phyloP scores from a whole-genome alignment of 2,888 invertebrate species.

The Chrysolina haemoptera region DNA sequence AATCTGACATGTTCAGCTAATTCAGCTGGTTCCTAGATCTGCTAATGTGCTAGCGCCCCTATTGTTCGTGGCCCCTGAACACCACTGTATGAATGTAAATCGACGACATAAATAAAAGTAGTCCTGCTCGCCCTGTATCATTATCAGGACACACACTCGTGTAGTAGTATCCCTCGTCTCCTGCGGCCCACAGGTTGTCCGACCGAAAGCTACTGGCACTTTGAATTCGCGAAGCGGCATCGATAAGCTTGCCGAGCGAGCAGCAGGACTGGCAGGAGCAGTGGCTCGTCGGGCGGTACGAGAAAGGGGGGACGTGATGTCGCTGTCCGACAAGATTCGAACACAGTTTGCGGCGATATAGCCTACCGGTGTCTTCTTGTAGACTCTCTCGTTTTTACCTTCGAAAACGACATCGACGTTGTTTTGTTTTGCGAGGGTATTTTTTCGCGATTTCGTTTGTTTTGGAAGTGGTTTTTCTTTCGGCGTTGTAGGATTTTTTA shows the following conservation, averaged over 20 bases:
- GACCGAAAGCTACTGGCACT: slow-evolving; percentile 12
- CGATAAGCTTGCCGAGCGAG: slow-evolving; percentile 11
- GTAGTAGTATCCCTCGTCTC: slow-evolving; percentile 1
- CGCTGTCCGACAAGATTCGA: slow-evolving; percentile 26
- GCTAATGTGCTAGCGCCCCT: too few relatives aligned
- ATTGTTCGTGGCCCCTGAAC: too few relatives aligned
- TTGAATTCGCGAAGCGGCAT: slow-evolving; percentile 15
- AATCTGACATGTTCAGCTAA: too few relatives aligned
- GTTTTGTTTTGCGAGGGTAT: slow-evolving; percentile 6
- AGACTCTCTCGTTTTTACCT: slow-evolving; percentile 8
- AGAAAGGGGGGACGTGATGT: slow-evolving; percentile 30
- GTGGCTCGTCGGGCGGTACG: slow-evolving; percentile 17
- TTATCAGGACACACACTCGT: slow-evolving; percentile 3
- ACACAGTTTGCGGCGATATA: slow-evolving; percentile 29
- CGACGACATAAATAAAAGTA: too few relatives aligned
- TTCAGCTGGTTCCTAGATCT: too few relatives aligned
- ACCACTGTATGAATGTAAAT: too few relatives aligned
- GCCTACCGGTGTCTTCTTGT: slow-evolving; percentile 6
- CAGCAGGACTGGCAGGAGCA: slow-evolving; percentile 16
- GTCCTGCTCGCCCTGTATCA: not conserved
- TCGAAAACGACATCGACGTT: not conserved
- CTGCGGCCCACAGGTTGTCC: slow-evolving; percentile 8
- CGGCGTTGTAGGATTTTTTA: not conserved
- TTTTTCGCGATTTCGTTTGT: slow-evolving; percentile 16
- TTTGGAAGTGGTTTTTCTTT: slow-evolving; percentile 12